Evolutionary conservation across 2,113 vertebrate species (phyloP), one percentile per base, ranked within the genome.

Genomic region (Xiphophorus hellerii): DNA sequence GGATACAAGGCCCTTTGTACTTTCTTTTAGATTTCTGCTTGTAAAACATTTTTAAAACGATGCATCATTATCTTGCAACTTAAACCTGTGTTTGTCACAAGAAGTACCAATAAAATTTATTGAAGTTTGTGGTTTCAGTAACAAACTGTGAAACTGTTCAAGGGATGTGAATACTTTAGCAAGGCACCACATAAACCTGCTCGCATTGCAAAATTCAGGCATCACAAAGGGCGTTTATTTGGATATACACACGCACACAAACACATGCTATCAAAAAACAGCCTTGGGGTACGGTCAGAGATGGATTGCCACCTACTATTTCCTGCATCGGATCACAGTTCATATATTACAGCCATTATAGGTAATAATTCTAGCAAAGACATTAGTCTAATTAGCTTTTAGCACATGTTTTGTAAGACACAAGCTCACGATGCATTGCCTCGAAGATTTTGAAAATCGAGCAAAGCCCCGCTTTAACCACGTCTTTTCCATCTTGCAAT

Each of bases 301-400:
- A 94, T 92, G 85, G 86, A 94, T 93, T 86, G 86, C 87, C 48
- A 54, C 48, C 39, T 89, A 93, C 83, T 84, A 75, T 85, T 91
- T 90, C 85, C 74, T 84, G 84, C 88, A 92, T 93, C 86, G 88
- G 90, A 93, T 92, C 92, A 90, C 78, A 92, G 69, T 89, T 86
- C 74, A 81, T 75, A 92, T 90, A 94, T 94, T 90, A n/a, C 25
- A 58, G 51, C 22, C 25, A 92, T 86, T 93, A 92, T 90, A 93
- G 92, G 93, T 93, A 91, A 92, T 93, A 89, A 92, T 92, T 82
- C 89, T 89, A 90, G 92, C 90, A 75, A 90, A 88, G 81, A 93
- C 90, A 94, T 94, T 89, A 92, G 84, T 84, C 86, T 88, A 93
- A 94, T 94, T 93, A 93, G 90, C 88, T 90, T 84, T 84, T 84